A percentile compares a stretch with the other conserved stretches of the same genome.
phyloP scores from a whole-genome alignment of 1,140 invertebrate species.

The Caenorhabditis remanei region DNA sequence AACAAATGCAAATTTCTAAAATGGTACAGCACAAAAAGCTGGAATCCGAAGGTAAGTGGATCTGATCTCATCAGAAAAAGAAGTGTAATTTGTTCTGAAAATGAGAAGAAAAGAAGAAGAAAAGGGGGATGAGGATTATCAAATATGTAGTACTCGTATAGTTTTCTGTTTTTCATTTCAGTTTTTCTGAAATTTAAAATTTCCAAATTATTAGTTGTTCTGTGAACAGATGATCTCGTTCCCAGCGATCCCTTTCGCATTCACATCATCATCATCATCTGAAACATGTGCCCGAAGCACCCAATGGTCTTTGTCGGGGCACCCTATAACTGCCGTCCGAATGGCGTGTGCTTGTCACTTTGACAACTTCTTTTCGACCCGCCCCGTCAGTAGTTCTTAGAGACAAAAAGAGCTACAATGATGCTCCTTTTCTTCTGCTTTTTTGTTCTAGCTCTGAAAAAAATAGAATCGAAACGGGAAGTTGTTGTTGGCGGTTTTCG shows the following conservation, averaged over 20 bases:
- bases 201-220: background rate
- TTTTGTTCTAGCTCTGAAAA: background rate
- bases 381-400: constrained; percentile 16
- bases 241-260: background rate
- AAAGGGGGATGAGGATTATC: background rate
- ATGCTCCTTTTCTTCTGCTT: constrained; percentile 17
- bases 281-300: constrained; percentile 32
- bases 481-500: constrained; percentile 24
- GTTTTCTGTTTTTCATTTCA: background rate
- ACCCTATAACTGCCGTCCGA: constrained; percentile 24
- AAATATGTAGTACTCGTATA: background rate
- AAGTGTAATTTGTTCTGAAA: background rate
- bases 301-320: constrained; percentile 33
- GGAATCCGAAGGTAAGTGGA: constrained; percentile 21
- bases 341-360: constrained; percentile 52
- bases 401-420: background rate
- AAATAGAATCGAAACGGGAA: constrained; percentile 40
- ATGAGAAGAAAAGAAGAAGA: background rate
- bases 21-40: constrained; percentile 46
- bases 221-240: background rate
- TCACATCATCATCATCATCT: constrained; percentile 52
- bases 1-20: constrained; percentile 40
- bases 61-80: background rate
- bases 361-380: constrained; percentile 4
- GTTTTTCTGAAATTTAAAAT: background rate